Conservation (phyloP, 2,113 vertebrate genomes). For the Malurus elegans region DNA sequence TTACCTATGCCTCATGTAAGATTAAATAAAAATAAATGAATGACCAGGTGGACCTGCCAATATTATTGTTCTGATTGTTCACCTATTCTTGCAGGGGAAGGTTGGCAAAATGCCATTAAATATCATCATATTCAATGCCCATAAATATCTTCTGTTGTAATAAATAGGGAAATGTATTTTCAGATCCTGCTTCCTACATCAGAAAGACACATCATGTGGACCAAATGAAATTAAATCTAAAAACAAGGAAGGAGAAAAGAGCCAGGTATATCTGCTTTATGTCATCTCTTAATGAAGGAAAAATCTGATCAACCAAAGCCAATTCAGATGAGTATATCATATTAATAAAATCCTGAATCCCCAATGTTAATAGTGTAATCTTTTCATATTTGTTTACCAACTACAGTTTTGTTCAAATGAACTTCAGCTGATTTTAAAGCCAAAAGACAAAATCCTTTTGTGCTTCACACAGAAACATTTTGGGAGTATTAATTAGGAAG, state of each 20-base stretch:
- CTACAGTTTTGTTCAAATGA: neutral
- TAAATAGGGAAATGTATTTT: neutral
- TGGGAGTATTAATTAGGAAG: neutral
- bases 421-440: neutral
- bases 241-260: neutral
- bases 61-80: accelerated
- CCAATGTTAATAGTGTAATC: neutral
- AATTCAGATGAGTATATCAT: neutral
- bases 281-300: neutral
- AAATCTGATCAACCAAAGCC: neutral
- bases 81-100: neutral
- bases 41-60: neutral
- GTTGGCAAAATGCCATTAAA: neutral
- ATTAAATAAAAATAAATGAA: neutral
- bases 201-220: neutral
- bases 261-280: neutral
- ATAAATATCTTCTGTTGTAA: neutral
- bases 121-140: too few species aligned
- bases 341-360: neutral
- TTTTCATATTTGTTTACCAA: neutral
- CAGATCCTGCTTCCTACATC: neutral
- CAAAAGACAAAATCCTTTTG: neutral
- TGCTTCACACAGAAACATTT: neutral
- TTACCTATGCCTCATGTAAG: neutral
- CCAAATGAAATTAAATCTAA: neutral